Evolutionary conservation across 1,140 invertebrate species (phyloP).

Genomic region (Pollicipes pollicipes): DNA sequence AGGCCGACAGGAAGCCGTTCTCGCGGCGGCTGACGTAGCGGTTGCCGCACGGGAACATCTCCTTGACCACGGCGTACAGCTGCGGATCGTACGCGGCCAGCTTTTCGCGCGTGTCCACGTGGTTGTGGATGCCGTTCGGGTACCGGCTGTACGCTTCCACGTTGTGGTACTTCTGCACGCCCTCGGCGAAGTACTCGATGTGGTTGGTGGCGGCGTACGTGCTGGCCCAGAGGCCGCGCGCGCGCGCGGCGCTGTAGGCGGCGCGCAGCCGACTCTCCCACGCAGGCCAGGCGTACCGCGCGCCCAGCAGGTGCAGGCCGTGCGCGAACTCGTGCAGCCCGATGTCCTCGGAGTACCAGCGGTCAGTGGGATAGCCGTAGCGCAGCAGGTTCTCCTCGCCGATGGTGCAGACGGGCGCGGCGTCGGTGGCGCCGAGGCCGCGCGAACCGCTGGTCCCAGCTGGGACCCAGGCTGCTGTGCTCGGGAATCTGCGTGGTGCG

Average conservation of each 20-base stretch:
- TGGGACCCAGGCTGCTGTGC: neutral
- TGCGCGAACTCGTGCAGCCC: neutral
- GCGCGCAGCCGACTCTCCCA: neutral
- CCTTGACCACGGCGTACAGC: neutral
- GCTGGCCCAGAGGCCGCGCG: neutral
- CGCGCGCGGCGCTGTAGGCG: neutral
- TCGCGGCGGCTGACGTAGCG: neutral
- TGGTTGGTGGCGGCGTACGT: neutral
- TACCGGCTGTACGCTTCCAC: neutral
- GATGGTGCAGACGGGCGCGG: neutral
- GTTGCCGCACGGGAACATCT: neutral
- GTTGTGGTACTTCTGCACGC: neutral
- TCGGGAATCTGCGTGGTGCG: neutral
- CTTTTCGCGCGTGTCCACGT: neutral
- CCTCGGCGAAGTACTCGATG: neutral
- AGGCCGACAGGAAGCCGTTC: neutral
- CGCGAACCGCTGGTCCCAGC: neutral
- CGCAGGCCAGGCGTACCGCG: neutral
- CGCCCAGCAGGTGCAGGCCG: neutral
- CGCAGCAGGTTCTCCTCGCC: neutral
- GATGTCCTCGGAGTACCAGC: neutral
- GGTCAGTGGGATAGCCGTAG: neutral
- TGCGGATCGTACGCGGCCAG: neutral
- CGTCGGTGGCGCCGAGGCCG: neutral
- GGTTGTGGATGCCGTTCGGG: neutral